Evolutionary conservation across 2,888 invertebrate species (phyloP).

Genomic region (Perizoma flavofasciatum): DNA sequence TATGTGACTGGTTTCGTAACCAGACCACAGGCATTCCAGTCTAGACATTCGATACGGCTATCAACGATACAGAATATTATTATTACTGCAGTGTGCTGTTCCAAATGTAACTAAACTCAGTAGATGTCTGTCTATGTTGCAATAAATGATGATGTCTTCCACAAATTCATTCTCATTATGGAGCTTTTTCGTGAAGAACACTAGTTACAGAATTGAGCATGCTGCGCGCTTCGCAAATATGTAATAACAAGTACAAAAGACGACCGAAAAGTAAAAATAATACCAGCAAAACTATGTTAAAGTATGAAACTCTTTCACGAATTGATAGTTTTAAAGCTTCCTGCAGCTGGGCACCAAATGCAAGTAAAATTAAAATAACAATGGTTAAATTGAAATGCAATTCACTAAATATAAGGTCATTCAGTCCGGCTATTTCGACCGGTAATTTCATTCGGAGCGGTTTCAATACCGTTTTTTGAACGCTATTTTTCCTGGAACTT

Average conservation of each 20-base stretch:
- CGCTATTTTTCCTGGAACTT: slow-evolving; percentile 34
- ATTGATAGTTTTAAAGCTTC: slow-evolving; percentile 6
- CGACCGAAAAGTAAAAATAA: slow-evolving; percentile 2
- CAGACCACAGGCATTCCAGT: slow-evolving; percentile 41
- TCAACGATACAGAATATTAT: slow-evolving; percentile 1
- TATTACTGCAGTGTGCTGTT: background rate
- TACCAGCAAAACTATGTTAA: too few species aligned
- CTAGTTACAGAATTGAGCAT: too few species aligned
- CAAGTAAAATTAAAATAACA: slow-evolving; percentile 10
- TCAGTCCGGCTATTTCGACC: slow-evolving; percentile 37
- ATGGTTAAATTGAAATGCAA: slow-evolving; percentile 33
- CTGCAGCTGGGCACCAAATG: slow-evolving; percentile 1
- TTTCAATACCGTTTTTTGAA: slow-evolving; percentile 38
- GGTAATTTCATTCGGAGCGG: slow-evolving; percentile 46
- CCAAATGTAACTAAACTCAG: background rate
- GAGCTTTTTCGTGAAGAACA: too few species aligned
- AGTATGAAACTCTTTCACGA: background rate
- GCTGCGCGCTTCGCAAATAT: too few species aligned
- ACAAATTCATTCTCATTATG: too few species aligned
- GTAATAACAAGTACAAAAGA: too few species aligned
- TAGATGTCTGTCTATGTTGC: too few species aligned
- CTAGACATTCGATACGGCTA: slow-evolving; percentile 31
- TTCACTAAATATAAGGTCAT: slow-evolving; percentile 44
- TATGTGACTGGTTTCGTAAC: slow-evolving; percentile 22
- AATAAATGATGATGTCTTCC: too few species aligned